Evolutionary conservation across 2,888 invertebrate genomes (phyloP), one percentile per base, ranked within the genome.

Genomic region (Drosophila neonasuta): DNA sequence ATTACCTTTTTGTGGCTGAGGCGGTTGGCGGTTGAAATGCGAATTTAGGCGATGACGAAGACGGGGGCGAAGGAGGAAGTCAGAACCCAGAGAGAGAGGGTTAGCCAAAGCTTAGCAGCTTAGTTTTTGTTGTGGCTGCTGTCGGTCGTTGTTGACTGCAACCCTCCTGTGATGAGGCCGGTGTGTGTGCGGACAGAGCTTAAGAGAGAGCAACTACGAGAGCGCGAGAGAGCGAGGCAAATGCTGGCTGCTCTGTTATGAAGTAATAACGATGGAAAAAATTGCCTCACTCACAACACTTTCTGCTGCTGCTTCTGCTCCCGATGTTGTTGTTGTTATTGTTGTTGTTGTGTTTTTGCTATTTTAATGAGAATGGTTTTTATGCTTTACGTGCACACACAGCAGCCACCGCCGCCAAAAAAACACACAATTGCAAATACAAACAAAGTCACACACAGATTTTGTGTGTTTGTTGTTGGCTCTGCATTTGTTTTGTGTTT

Each of bases 211-310:
- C 4, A 42, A 5, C 29, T 34, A 60, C 20, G 66, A 30, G 59
- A 20, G 45, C 34, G 13, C 1, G 34, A 48, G 30, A 13, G 24
- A 36, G 55, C 41, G 66, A 44, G 70, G 29, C 61, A 50, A 58
- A 58, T 55, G 64, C 51, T 50, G 11, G 36, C 29, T 45, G 52
- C 76, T 68, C 66, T 79, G 71, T 84, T 83, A 80, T 79, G 79
- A 80, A 80, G 81, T 80, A 81, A 81, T 76, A 78, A 80, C 63
- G 71, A 68, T 66, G 68, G 68, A 74, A 77, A 75, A 71, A 69
- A 71, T 65, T 68, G 71, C 67, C 74, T 64, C 70, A 75, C 66
- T 66, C 57, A 48, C 56, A 42, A 44, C 68, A 58, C 42, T 61
- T 55, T 71, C 15, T 30, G 51, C 39, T 32, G 17, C 42, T 50